These are phyloP conservation scores for Donacobius atricapilla DNA, from an alignment of 2,113 vertebrate genomes.

Conservation along the genomic window DNA sequence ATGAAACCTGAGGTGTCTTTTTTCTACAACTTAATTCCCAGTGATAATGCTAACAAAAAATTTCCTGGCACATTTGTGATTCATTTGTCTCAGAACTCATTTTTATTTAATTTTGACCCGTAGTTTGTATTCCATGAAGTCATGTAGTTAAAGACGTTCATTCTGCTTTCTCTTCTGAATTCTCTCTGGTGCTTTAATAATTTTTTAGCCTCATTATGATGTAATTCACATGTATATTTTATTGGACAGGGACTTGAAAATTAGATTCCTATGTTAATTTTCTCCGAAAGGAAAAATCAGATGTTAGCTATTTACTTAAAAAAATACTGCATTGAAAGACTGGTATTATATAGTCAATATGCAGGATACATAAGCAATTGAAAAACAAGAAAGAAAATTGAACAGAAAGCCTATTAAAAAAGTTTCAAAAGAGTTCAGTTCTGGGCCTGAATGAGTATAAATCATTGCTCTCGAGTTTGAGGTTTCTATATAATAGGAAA, in stretches of 20 bases:
- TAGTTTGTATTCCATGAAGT: neutral
- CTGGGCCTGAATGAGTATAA: neutral
- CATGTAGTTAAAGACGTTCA: neutral
- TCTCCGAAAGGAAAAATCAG: neutral
- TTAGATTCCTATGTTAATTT: neutral
- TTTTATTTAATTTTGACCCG: slow-evolving; percentile 6
- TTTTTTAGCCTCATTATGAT: neutral
- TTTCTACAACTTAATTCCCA: neutral
- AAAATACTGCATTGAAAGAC: neutral
- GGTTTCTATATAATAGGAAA: neutral
- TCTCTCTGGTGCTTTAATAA: neutral
- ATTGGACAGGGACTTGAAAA: neutral
- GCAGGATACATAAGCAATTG: neutral
- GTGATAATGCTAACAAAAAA: neutral
- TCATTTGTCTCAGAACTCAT: neutral
- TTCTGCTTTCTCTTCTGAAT: neutral
- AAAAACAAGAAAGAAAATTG: neutral
- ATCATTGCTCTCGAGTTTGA: neutral
- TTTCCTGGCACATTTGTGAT: neutral
- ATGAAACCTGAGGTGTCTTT: neutral
- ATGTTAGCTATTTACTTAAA: neutral
- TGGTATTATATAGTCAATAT: neutral
- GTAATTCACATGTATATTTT: neutral
- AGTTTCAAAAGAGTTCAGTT: neutral
- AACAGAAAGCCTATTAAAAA: neutral